These are phyloP conservation scores for Pterocles gutturalis DNA, from an alignment of 2,113 vertebrate species.

Conservation along the genomic window DNA sequence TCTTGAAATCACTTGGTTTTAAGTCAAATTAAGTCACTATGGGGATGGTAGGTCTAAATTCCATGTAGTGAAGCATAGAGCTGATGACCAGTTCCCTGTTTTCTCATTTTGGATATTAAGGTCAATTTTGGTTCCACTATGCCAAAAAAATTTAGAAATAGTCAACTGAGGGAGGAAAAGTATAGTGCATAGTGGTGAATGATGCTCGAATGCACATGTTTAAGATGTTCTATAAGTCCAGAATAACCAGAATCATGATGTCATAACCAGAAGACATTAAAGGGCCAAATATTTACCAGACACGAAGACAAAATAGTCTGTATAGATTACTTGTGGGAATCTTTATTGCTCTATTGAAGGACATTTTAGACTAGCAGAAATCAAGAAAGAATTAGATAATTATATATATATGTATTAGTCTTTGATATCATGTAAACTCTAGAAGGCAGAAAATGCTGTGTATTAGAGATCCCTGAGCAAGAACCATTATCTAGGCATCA, in stretches of 20 bases:
- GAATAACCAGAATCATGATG: not conserved
- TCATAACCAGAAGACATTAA: not conserved
- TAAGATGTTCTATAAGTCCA: not conserved
- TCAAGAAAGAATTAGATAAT: constrained; percentile 37
- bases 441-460: not conserved
- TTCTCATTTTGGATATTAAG: not conserved
- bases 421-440: not conserved
- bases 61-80: not conserved
- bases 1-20: not conserved
- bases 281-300: constrained; percentile 44
- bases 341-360: not conserved
- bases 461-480: not conserved
- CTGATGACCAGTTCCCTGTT: not conserved
- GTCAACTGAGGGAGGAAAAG: not conserved
- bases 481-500: not conserved
- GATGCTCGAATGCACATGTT: not conserved
- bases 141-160: not conserved
- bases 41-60: not conserved
- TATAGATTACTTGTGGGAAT: not conserved
- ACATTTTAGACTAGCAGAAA: constrained; percentile 36
- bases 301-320: not conserved
- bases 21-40: not conserved
- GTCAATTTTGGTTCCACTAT: not conserved
- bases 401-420: not conserved
- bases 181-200: not conserved